Evolutionary conservation across 2,888 invertebrate species (phyloP), one percentile per base, ranked within the genome.

Genomic region (Caenorhabditis panamensis): DNA sequence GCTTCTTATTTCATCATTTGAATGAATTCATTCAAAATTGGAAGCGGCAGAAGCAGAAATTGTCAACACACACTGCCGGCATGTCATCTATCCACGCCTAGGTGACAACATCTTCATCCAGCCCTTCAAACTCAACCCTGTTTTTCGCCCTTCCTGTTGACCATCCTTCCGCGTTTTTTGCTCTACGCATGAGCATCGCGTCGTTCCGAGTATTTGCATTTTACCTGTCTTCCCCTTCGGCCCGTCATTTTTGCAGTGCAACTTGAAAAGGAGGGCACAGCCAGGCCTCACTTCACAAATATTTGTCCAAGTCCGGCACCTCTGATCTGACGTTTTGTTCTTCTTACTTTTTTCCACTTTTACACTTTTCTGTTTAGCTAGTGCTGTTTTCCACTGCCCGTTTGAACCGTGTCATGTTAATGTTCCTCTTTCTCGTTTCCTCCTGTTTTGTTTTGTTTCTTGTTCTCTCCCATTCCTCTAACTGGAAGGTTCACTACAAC

Each of bases 251-350:
- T 66, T 75, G 59, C 66, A 75, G 59, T 59, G 66, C 64, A 73
- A 56, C 71, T 53, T 62, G 47, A 47, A 47, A 47, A 18, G 54
- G 63, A 64, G 72, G 72, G 56, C 72, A 72, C 49, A 44, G 62
- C 62, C 69, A 31, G 41, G 53, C 62, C 61, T 66, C 75, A 53
- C 53, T 61, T 71, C 62, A 58, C 77, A 78, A 78, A 78, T 78
- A 78, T 78, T 78, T 78, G 77, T 54, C 69, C 69, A 78, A 78
- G 77, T 64, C 69, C 69, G 58, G 36, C 76, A 41, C 64, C 64
- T 49, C 44, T 64, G 66, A 73, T 73, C 64, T 41, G 22, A 75
- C 66, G 66, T 66, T 75, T 75, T 75, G 75, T 75, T 75, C 61
- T 47, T 75, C 13, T 41, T 13, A 41, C 41, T 41, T 41, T 75